These are phyloP conservation scores for Halcyon smyrnensis DNA, from an alignment of 2,797 vertebrate genomes.

Conservation along the genomic window DNA sequence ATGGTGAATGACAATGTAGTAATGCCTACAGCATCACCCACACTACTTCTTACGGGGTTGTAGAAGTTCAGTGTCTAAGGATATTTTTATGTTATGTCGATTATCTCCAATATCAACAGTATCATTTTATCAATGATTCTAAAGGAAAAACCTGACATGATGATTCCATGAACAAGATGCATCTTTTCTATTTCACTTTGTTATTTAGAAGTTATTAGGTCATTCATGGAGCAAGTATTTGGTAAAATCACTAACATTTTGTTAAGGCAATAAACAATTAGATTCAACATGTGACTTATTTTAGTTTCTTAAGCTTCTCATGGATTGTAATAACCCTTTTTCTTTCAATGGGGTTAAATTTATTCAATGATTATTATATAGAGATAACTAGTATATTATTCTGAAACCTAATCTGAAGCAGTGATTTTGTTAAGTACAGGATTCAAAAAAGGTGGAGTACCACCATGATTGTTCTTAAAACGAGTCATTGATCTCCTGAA, in stretches of 20 bases:
- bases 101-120: background rate
- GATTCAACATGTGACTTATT: background rate
- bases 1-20: background rate
- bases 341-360: background rate
- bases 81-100: background rate
- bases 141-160: background rate
- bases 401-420: background rate
- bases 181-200: background rate
- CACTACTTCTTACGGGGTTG: fast-evolving
- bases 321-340: background rate
- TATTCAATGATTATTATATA: background rate
- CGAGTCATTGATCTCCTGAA: background rate
- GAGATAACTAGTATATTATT: background rate
- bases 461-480: background rate
- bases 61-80: background rate
- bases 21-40: background rate
- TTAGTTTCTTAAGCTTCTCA: background rate
- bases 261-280: background rate
- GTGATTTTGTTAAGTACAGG: background rate
- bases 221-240: background rate
- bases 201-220: background rate
- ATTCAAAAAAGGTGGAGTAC: background rate
- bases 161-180: background rate
- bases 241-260: background rate
- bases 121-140: background rate